These are phyloP conservation scores for Leuciscus idus DNA, from an alignment of 2,113 vertebrate genomes.

Conservation along the genomic window DNA sequence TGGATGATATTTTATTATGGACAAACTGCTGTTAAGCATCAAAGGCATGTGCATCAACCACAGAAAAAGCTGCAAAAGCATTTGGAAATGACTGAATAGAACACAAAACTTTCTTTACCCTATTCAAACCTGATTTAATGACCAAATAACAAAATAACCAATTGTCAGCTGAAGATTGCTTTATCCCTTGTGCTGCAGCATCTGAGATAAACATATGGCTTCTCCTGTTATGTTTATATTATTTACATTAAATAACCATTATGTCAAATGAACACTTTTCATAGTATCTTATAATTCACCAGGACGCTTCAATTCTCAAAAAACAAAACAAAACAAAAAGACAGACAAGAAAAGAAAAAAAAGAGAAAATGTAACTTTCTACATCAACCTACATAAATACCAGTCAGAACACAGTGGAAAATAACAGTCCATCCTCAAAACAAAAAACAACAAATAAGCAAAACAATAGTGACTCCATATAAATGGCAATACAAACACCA, in stretches of 20 bases:
- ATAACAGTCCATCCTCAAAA: neutral
- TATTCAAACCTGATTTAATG: neutral
- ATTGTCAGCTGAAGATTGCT: neutral
- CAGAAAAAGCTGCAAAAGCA: slow-evolving; percentile 30
- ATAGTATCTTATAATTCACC: neutral
- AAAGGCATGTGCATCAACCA: slow-evolving; percentile 42
- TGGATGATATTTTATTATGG: slow-evolving; percentile 45
- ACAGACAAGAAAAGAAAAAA: neutral
- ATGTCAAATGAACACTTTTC: slow-evolving; percentile 9
- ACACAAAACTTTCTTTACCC: slow-evolving; percentile 24
- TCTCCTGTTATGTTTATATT: slow-evolving; percentile 17
- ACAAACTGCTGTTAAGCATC: slow-evolving; percentile 36
- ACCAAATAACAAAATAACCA: neutral
- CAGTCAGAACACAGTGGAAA: neutral
- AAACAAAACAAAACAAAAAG: neutral
- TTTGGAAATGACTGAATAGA: slow-evolving; percentile 32
- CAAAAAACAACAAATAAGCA: slow-evolving; percentile 41
- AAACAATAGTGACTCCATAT: slow-evolving; percentile 46
- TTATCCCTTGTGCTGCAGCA: neutral
- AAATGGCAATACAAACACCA: slow-evolving; percentile 58
- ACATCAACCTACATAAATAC: slow-evolving; percentile 6
- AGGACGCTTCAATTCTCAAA: neutral
- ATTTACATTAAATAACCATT: slow-evolving; percentile 35
- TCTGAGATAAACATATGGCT: slow-evolving; percentile 37
- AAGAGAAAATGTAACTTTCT: neutral